Evolutionary conservation across 2,797 vertebrate genomes (phyloP).

Genomic region (Sphenodon punctatus): DNA sequence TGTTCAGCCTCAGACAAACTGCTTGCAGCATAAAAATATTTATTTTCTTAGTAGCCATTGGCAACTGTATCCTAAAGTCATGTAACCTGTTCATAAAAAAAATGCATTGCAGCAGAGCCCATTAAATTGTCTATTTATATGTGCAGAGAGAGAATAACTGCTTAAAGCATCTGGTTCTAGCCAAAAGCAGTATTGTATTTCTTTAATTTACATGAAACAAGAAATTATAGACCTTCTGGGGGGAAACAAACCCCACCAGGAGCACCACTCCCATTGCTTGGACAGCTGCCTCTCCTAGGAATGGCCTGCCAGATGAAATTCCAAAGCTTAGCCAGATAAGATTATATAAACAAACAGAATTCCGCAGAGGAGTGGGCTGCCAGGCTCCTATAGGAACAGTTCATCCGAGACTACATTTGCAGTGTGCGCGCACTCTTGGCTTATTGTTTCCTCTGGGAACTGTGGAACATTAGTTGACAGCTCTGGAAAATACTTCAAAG

Average conservation of each 20-base stretch:
- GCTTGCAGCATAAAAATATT: not conserved
- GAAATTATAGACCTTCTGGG: slow-evolving; percentile 61
- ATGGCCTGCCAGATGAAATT: slow-evolving; percentile 73
- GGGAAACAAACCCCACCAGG: slow-evolving; percentile 54
- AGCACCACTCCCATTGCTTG: slow-evolving; percentile 71
- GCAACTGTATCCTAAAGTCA: not conserved
- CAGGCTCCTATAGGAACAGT: slow-evolving; percentile 68
- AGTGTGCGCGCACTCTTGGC: slow-evolving; percentile 55
- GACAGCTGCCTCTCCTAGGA: slow-evolving; percentile 77
- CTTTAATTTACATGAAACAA: slow-evolving; percentile 57
- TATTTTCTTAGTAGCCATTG: not conserved
- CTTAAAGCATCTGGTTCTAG: slow-evolving; percentile 33
- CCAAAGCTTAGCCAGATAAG: slow-evolving; percentile 73
- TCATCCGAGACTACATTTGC: slow-evolving; percentile 55
- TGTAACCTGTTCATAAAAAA: not conserved
- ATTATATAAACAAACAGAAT: slow-evolving; percentile 75
- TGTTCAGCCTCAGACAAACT: not conserved
- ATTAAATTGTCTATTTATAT: slow-evolving; percentile 26
- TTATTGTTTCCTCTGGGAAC: slow-evolving; percentile 71
- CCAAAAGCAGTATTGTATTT: slow-evolving; percentile 49
- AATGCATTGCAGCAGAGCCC: not conserved
- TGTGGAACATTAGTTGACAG: slow-evolving; percentile 69
- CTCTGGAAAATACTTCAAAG: slow-evolving; percentile 75
- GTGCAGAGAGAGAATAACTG: slow-evolving; percentile 32
- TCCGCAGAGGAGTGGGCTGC: slow-evolving; percentile 69